Evolutionary conservation across 2,888 invertebrate genomes (phyloP).

Genomic region (Nemoura dubitans): DNA sequence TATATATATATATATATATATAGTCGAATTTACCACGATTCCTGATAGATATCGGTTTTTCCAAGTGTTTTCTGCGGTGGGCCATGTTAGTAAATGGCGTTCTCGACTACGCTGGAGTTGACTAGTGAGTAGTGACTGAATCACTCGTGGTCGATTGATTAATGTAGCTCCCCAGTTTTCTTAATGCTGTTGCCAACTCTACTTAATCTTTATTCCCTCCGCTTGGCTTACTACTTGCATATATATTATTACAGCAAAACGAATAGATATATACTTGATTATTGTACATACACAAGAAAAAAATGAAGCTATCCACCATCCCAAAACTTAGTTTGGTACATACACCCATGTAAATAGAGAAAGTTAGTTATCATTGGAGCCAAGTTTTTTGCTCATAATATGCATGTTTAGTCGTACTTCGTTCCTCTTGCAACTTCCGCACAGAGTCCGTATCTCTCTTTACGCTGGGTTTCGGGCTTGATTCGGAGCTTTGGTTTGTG

Average conservation of each 20-base stretch:
- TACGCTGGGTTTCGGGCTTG: background rate
- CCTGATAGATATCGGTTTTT: background rate
- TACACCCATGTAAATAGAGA: conserved; percentile 20
- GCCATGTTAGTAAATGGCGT: background rate
- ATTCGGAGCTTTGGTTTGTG: conserved; percentile 3
- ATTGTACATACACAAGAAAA: background rate
- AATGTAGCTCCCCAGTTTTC: background rate
- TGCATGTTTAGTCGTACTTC: background rate
- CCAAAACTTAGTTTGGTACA: background rate
- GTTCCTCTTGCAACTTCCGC: background rate
- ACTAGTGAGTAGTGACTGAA: conserved; percentile 2
- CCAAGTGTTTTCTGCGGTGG: background rate
- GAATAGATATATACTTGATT: background rate
- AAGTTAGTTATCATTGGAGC: conserved; percentile 21
- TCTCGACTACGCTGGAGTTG: background rate
- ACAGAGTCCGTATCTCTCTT: background rate
- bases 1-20: no score
- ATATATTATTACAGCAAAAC: background rate
- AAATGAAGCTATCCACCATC: background rate
- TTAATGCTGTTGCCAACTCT: conserved; percentile 7
- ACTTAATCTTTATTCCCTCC: background rate
- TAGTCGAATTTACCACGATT: background rate
- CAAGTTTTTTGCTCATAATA: conserved; percentile 23
- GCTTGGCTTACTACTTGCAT: background rate
- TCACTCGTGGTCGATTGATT: background rate